A percentile compares a stretch with the other conserved stretches of the same genome.
Evolutionary conservation across 2,888 invertebrate species (phyloP).

Genomic region (Hydriomena furcata): DNA sequence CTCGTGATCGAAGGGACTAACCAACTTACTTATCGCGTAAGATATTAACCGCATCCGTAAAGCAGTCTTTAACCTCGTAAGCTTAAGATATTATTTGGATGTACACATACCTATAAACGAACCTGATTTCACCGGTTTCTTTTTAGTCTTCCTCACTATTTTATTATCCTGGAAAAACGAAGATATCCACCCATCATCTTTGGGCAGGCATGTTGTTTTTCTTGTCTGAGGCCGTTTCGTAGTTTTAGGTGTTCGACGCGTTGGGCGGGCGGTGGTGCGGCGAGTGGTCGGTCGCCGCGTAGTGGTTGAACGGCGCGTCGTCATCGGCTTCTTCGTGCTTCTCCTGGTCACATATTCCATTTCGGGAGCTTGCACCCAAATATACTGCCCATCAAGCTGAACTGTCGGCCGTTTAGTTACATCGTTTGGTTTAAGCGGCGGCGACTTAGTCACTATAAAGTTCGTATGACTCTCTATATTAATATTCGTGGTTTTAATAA

Average conservation of each 20-base stretch:
- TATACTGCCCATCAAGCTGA: constrained; percentile 52
- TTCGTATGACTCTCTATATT: constrained; percentile 77
- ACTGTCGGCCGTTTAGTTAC: constrained; percentile 43
- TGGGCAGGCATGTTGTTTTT: constrained; percentile 61
- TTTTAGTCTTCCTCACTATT: constrained; percentile 49
- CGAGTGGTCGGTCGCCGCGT: constrained; percentile 43
- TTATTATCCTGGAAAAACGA: constrained; percentile 61
- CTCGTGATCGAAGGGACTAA: too few species aligned
- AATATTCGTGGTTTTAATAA: constrained; percentile 71
- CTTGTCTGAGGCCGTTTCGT: constrained; percentile 53
- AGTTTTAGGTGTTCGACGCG: constrained; percentile 47
- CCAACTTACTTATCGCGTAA: too few species aligned
- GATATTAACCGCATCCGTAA: constrained; percentile 3
- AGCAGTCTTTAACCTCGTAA: background rate
- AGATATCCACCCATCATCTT: constrained; percentile 61
- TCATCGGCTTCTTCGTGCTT: constrained; percentile 43
- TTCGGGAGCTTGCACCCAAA: constrained; percentile 51
- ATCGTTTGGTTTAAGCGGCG: constrained; percentile 38
- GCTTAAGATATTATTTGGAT: too few species aligned
- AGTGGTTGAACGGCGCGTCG: constrained; percentile 41
- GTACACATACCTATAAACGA: constrained; percentile 67
- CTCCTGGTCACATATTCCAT: constrained; percentile 34
- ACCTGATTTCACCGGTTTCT: constrained; percentile 65
- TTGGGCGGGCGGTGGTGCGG: constrained; percentile 37
- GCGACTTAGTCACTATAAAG: constrained; percentile 67